phyloP scores from a whole-genome alignment of 2,888 invertebrate genomes.

The Beris morrisii region DNA sequence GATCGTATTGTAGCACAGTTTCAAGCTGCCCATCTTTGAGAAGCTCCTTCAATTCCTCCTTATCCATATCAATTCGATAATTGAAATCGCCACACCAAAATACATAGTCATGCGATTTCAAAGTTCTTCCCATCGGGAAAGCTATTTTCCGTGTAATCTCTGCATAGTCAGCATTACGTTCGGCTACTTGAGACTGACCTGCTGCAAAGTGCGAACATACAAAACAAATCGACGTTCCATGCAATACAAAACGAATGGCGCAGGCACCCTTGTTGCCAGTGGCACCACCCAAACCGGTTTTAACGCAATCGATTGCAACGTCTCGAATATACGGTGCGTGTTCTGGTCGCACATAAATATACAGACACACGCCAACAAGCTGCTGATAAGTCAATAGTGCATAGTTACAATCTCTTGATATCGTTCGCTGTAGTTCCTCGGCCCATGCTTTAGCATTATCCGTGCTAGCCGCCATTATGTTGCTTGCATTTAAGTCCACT shows the following conservation, averaged over 20 bases:
- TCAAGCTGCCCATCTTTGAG: constrained; percentile 69
- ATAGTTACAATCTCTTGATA: constrained; percentile 84
- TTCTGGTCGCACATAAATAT: constrained; percentile 88
- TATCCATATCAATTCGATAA: constrained; percentile 94
- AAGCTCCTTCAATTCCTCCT: constrained; percentile 87
- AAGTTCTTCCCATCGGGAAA: constrained; percentile 88
- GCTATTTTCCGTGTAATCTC: constrained; percentile 91
- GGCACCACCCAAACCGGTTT: constrained; percentile 98
- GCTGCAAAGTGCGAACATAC: constrained; percentile 99
- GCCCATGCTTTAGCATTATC: constrained; percentile 93
- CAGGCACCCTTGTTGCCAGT: constrained; percentile 96
- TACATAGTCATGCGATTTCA: constrained; percentile 95
- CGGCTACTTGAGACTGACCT: constrained; percentile 92
- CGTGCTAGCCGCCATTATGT: constrained; percentile 93
- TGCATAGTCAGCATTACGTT: constrained; percentile 94
- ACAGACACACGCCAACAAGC: constrained; percentile 95
- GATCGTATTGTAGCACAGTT: constrained; percentile 82
- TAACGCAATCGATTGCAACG: constrained; percentile 93
- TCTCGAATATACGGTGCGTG: constrained; percentile 87
- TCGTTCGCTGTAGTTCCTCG: constrained; percentile 88
- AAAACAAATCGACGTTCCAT: constrained; percentile 94
- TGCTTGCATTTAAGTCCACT: constrained; percentile 97
- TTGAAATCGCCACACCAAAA: constrained; percentile 99
- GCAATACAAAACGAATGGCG: constrained; percentile 86
- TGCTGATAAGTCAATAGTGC: constrained; percentile 92